Conservation (phyloP, 53 echinoderm and acorn worm species). For the Zoroaster sp. region DNA sequence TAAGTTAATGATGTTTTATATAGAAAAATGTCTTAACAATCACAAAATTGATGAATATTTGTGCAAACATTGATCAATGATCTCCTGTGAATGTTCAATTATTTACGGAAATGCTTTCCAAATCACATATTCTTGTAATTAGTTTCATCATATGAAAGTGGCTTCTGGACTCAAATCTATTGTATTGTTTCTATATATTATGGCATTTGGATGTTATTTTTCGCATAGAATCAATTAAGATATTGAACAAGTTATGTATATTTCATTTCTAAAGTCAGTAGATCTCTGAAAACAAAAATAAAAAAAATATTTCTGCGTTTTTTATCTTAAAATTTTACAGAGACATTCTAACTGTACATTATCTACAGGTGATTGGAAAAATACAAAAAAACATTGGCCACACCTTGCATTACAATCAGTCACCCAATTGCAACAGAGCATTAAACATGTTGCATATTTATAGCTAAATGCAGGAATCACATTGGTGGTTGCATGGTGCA, state of each 20-base stretch:
- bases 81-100: not conserved
- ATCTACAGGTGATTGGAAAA: slow-evolving; percentile 45
- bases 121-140: too few species aligned
- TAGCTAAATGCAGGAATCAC: slow-evolving; percentile 28
- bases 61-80: not conserved
- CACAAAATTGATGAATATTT: not conserved
- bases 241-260: not conserved
- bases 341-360: slow-evolving; percentile 38
- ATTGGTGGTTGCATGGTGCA: slow-evolving; percentile 49
- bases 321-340: slow-evolving; percentile 22
- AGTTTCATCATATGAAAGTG: not conserved
- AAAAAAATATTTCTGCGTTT: slow-evolving; percentile 18
- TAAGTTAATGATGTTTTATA: not conserved
- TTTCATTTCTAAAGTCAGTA: not conserved
- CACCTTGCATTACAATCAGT: slow-evolving; percentile 35
- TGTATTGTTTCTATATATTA: not conserved
- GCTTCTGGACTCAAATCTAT: not conserved
- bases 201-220: not conserved
- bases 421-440: slow-evolving; percentile 34
- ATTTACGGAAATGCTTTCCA: not conserved
- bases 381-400: slow-evolving; percentile 28
- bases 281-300: not conserved
- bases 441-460: slow-evolving; percentile 52
- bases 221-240: not conserved
- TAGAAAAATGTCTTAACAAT: not conserved